Evolutionary conservation across 2,113 vertebrate genomes (phyloP).

Genomic region (Rhinopithecus roxellana): DNA sequence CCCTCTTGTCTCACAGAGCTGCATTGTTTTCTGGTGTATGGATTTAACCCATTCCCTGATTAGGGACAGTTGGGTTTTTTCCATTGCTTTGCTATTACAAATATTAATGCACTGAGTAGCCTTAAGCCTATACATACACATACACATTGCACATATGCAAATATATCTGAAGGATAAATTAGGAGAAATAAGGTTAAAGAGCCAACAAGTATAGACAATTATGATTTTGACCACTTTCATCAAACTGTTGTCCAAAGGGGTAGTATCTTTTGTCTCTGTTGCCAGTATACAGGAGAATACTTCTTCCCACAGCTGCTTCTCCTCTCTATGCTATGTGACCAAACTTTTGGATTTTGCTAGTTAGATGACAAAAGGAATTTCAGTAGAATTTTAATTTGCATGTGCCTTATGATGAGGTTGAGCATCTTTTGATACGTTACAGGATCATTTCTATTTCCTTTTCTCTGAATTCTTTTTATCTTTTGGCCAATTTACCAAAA

Average conservation of each 20-base stretch:
- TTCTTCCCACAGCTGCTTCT: neutral
- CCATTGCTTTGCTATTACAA: neutral
- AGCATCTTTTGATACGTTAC: neutral
- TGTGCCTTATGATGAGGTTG: neutral
- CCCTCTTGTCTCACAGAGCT: neutral
- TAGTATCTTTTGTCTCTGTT: neutral
- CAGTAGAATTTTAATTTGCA: neutral
- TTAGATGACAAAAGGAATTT: neutral
- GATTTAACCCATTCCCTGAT: neutral
- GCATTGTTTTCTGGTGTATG: neutral
- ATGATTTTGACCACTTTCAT: neutral
- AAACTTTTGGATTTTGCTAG: neutral
- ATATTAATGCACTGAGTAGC: neutral
- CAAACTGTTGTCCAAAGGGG: neutral
- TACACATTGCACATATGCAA: rapidly evolving
- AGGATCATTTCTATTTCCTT: neutral
- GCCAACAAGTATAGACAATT: neutral
- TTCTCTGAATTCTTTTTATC: neutral
- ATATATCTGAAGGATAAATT: neutral
- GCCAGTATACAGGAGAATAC: neutral
- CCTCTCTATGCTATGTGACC: neutral
- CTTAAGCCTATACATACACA: neutral
- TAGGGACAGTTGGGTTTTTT: neutral
- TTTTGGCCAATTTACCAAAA: neutral
- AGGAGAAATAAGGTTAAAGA: neutral